phyloP scores from a whole-genome alignment of 2,113 vertebrate species.

The Gallinago media region DNA sequence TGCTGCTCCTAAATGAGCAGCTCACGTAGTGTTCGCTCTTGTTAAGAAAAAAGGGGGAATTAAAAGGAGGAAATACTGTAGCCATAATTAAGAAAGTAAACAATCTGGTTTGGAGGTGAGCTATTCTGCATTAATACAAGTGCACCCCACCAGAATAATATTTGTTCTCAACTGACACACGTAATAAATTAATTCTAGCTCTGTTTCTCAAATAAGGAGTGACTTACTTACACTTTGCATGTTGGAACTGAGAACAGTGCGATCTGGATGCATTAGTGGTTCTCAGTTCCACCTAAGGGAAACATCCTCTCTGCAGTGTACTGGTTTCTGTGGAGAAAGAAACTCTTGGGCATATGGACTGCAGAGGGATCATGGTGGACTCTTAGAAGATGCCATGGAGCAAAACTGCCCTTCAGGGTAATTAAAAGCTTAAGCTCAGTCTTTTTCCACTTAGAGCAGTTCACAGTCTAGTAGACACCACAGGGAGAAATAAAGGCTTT shows the following conservation, averaged over 20 bases:
- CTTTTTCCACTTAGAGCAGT: neutral
- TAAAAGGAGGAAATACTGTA: neutral
- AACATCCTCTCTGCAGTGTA: neutral
- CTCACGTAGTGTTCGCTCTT: neutral
- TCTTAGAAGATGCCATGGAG: neutral
- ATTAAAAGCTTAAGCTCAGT: neutral
- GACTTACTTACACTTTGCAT: neutral
- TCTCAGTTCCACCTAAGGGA: neutral
- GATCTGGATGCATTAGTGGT: neutral
- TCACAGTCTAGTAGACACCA: neutral
- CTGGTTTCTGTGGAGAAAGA: neutral
- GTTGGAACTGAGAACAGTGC: neutral
- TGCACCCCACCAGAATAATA: neutral
- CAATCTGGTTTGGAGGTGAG: neutral
- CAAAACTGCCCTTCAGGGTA: neutral
- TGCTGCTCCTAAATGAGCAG: neutral
- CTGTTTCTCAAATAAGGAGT: neutral
- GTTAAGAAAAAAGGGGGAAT: neutral
- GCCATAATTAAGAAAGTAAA: neutral
- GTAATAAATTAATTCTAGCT: neutral
- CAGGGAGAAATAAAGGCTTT: neutral
- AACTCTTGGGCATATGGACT: neutral
- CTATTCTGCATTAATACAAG: neutral
- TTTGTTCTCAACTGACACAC: neutral
- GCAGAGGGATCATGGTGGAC: neutral